These are phyloP conservation scores for Ibidorhyncha struthersii DNA, from an alignment of 2,113 vertebrate species.

Conservation along the genomic window DNA sequence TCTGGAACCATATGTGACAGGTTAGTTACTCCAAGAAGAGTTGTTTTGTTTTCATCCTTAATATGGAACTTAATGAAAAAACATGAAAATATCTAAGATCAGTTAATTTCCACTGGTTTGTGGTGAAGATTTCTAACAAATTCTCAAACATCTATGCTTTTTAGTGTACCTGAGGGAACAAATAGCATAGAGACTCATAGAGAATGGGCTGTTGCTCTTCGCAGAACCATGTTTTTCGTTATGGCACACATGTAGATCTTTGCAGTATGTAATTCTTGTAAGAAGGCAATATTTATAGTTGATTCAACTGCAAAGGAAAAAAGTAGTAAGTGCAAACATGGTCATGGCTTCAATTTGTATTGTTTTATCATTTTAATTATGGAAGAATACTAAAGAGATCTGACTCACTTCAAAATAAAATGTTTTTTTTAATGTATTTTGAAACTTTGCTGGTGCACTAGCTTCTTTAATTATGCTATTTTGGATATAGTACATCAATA, in stretches of 20 bases:
- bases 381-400: background rate
- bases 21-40: slow-evolving; percentile 67
- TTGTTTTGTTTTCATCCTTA: background rate
- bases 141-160: background rate
- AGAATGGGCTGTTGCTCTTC: background rate
- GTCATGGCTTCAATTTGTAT: background rate
- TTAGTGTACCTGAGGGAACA: background rate
- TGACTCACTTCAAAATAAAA: background rate
- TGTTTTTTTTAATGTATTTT: background rate
- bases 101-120: background rate
- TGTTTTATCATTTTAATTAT: background rate
- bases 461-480: background rate
- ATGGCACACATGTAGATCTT: background rate
- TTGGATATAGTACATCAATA: background rate
- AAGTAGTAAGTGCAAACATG: background rate
- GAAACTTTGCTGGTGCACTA: background rate
- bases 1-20: slow-evolving; percentile 98
- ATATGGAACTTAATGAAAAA: background rate
- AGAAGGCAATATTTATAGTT: background rate
- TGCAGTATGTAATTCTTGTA: background rate
- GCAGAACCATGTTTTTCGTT: background rate
- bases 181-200: background rate
- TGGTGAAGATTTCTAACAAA: background rate
- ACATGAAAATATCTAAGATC: background rate
- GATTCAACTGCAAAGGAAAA: background rate